Percentiles rank a stretch among this genome's conserved stretches.
Evolutionary conservation across 2,888 invertebrate species (phyloP).

Genomic region (Silvanus unidentatus): DNA sequence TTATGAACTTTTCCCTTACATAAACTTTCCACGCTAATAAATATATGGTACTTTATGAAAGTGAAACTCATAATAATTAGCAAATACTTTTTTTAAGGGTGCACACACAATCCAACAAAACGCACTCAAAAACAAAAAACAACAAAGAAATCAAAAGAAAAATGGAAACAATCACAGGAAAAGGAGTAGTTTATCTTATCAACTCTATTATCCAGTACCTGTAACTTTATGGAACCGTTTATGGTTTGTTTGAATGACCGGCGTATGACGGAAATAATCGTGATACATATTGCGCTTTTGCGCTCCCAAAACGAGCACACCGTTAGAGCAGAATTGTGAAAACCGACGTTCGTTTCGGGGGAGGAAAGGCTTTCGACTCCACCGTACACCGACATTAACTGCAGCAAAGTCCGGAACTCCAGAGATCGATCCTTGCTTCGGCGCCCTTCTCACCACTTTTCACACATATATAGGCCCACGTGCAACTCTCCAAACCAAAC

Average conservation of each 20-base stretch:
- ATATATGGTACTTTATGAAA: not conserved
- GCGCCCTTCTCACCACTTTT: constrained; percentile 25
- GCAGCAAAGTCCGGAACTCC: constrained; percentile 26
- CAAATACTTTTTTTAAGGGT: too few relatives aligned
- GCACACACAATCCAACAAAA: too few relatives aligned
- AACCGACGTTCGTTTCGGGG: constrained; percentile 17
- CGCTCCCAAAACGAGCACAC: constrained; percentile 1
- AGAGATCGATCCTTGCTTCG: constrained; percentile 34
- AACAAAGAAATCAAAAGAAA: too few relatives aligned
- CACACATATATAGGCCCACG: not conserved
- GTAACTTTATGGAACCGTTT: constrained; percentile 17
- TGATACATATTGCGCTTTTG: constrained; percentile 20
- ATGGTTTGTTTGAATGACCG: constrained; percentile 14
- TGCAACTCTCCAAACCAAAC: constrained; percentile 13
- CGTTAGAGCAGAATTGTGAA: constrained; percentile 1
- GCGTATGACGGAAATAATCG: constrained; percentile 23
- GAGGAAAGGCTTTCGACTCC: constrained; percentile 18
- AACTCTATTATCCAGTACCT: constrained; percentile 14
- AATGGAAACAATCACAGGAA: too few relatives aligned
- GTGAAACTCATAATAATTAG: too few relatives aligned
- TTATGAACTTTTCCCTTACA: constrained; percentile 8
- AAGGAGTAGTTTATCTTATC: too few relatives aligned
- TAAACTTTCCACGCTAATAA: not conserved
- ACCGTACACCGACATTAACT: constrained; percentile 30
- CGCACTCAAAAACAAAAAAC: too few relatives aligned